Evolutionary conservation across 37 sponge, comb jelly and placozoan genomes (phyloP), one percentile per base, ranked within the genome.

Genomic region (Hexactinellida sp.): DNA sequence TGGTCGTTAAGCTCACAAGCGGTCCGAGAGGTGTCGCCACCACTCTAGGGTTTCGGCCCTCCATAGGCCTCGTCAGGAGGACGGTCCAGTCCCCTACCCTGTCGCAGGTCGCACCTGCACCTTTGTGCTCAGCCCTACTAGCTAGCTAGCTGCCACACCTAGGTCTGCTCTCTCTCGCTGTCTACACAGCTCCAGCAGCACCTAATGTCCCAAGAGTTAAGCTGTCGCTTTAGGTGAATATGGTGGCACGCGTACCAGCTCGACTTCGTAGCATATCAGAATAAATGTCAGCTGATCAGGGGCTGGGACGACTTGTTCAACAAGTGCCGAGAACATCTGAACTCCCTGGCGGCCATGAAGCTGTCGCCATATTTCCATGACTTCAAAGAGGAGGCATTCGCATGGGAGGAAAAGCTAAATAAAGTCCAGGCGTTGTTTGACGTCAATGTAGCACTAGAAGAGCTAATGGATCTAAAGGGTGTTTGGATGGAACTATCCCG

Each of bases 321-420:
- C 82, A n/a, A n/a, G n/a, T n/a, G n/a, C n/a, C n/a, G n/a, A n/a
- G n/a, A n/a, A n/a, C n/a, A n/a, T n/a, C n/a, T n/a, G n/a, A n/a
- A n/a, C n/a, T n/a, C n/a, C n/a, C n/a, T n/a, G n/a, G n/a, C n/a
- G n/a, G 84, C 92, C 90, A 38, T 95, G 89, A 1, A 97, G 90
- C 54, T 91, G 90, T 92, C 93, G 93, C 98, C 98, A 97, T 41
- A 82, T 85, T 97, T 87, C 91, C 54, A 91, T 90, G 93, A 93
- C 85, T 97, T 97, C 93, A 95, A 97, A 54, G 98, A 97, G 37
- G 98, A 97, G 36, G 95, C 98, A 19, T 54, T 97, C 9, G 87
- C 93, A 0, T 97, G 98, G 98, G 98, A 97, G 54, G 98, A 97
- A 86, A 91, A 94, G 86, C 89, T 97, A 83, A 97, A 97, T 87